Percentiles rank a stretch among this genome's conserved stretches.
phyloP scores from a whole-genome alignment of 2,888 invertebrate species.

The Hyalella azteca region DNA sequence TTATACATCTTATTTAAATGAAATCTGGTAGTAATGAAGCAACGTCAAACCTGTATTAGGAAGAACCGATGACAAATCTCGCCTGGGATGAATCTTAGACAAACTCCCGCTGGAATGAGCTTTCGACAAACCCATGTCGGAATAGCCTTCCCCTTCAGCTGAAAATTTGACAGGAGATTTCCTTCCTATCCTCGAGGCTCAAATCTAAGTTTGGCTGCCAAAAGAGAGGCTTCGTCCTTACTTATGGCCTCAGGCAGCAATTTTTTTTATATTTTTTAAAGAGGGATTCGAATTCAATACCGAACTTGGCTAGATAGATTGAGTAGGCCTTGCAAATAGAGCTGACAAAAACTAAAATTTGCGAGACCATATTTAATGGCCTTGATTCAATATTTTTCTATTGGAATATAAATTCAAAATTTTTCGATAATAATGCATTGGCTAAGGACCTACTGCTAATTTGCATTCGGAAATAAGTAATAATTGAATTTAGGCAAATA shows the following conservation, averaged over 20 bases:
- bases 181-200: slow-evolving; percentile 29
- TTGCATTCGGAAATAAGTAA: background rate
- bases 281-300: slow-evolving; percentile 35
- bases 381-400: too few relatives aligned
- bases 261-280: slow-evolving; percentile 11
- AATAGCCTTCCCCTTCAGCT: background rate
- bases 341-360: background rate
- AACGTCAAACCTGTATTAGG: too few relatives aligned
- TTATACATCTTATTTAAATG: too few relatives aligned
- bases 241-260: slow-evolving; percentile 9
- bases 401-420: too few relatives aligned
- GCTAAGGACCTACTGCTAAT: background rate
- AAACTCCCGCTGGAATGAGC: background rate
- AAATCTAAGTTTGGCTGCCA: slow-evolving; percentile 30
- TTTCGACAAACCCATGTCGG: too few relatives aligned
- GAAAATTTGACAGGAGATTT: slow-evolving; percentile 26
- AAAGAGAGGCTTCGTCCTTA: slow-evolving; percentile 25
- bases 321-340: background rate
- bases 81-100: too few relatives aligned
- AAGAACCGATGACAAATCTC: too few relatives aligned
- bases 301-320: slow-evolving; percentile 25
- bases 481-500: too few relatives aligned
- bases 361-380: too few relatives aligned
- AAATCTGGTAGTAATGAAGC: too few relatives aligned
- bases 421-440: background rate